phyloP scores from a whole-genome alignment of 1,140 invertebrate genomes.

The Aricia agestis region DNA sequence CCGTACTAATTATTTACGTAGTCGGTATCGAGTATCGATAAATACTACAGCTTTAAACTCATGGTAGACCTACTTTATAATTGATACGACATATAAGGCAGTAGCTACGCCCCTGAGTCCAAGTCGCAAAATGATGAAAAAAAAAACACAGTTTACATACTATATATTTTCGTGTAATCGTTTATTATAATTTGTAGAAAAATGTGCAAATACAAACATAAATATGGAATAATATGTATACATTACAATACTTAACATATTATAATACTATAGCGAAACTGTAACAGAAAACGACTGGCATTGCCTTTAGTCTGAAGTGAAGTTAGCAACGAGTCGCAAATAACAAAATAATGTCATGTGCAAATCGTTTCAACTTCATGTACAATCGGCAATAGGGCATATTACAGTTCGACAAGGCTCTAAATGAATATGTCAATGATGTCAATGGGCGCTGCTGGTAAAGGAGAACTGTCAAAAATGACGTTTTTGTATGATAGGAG shows the following conservation, averaged over 20 bases:
- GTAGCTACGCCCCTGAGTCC: too few species aligned
- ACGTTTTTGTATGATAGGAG: too few species aligned
- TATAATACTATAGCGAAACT: slow-evolving; percentile 28
- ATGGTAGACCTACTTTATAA: too few species aligned
- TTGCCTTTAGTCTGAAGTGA: not conserved
- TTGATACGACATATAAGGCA: too few species aligned
- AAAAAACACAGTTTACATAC: too few species aligned
- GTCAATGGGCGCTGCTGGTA: too few species aligned
- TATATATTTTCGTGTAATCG: slow-evolving; percentile 64
- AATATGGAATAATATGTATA: slow-evolving; percentile 62
- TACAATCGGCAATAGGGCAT: not conserved
- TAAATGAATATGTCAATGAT: too few species aligned
- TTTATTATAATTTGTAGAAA: slow-evolving; percentile 63
- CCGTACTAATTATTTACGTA: too few species aligned
- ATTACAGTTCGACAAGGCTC: not conserved
- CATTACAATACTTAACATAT: slow-evolving; percentile 42
- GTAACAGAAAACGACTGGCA: slow-evolving; percentile 17
- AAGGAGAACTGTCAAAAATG: too few species aligned
- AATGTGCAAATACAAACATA: slow-evolving; percentile 67
- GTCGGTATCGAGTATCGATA: too few species aligned
- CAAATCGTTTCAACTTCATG: not conserved
- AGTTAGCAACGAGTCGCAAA: not conserved
- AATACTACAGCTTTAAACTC: too few species aligned
- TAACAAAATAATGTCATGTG: not conserved
- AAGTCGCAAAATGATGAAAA: too few species aligned